Evolutionary conservation across 2,888 invertebrate species (phyloP), one percentile per base, ranked within the genome.

Genomic region (Orthonychiurus folsomi): DNA sequence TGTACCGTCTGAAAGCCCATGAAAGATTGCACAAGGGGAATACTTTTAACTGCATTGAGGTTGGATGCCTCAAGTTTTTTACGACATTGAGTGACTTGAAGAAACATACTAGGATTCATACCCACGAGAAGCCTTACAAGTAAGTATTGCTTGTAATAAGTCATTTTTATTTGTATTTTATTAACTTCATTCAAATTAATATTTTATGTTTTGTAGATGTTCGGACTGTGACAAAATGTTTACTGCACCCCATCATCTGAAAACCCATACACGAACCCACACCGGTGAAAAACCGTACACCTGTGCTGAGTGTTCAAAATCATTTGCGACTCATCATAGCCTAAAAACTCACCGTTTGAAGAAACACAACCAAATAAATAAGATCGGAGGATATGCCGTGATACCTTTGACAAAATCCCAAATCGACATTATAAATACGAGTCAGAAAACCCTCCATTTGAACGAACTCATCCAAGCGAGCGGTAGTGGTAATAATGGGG

Each of bases 31-130:
- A 95, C 79, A 93, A 88, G 75, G 95, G 95, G 12, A 86, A 92
- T 77, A 94, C 94, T 5, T 95, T 95, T 77, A 93, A 94, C 79
- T 95, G 94, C 78, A 84, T 85, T 74, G 83, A 85, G 66, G 81
- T 82, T 62, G 87, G 89, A 60, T 95, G 94, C 75, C 81, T 85
- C 66, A 94, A 94, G 77, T 90, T 86, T 78, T 95, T 95, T 77
- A 95, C 94, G 9, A 95, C 94, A 21, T 81, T 91, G 66, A 93
- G 93, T 77, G 94, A 95, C 79, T 83, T 94, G 73, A 90, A 93
- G 79, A 95, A 95, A 82, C 95, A 95, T 77, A 85, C 86, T 74
- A 83, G 93, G 64, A 93, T 91, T 25, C 94, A 94, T 75, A 93
- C 93, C 20, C 88, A 93, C 76, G 93, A 93, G 78, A 82, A 89